These are phyloP conservation scores for Cygnus atratus DNA, from an alignment of 2,113 vertebrate genomes.

Conservation along the genomic window DNA sequence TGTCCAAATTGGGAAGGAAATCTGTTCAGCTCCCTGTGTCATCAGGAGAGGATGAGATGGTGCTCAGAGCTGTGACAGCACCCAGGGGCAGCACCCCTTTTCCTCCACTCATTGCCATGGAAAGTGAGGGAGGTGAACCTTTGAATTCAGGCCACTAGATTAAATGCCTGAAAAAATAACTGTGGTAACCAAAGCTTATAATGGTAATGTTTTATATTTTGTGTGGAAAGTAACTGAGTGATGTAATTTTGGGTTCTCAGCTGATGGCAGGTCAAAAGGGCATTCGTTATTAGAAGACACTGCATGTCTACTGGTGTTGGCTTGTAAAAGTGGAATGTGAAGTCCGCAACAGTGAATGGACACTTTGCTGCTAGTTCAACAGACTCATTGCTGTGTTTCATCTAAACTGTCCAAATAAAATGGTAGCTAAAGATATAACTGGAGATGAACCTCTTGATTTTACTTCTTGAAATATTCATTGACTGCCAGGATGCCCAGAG, in stretches of 20 bases:
- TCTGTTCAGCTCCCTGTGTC: not conserved
- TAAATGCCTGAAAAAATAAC: not conserved
- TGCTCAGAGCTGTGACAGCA: not conserved
- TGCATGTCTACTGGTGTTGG: not conserved
- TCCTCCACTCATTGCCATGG: accelerated
- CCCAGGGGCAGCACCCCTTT: accelerated
- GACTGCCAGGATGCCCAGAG: not conserved
- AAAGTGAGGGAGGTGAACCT: not conserved
- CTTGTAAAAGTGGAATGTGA: not conserved
- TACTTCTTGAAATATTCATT: not conserved
- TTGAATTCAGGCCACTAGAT: not conserved
- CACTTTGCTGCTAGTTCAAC: not conserved
- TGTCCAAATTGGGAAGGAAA: not conserved
- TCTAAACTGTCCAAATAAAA: not conserved
- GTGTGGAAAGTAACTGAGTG: not conserved
- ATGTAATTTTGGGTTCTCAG: not conserved
- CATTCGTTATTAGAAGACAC: not conserved
- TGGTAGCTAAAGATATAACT: not conserved
- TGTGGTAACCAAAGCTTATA: not conserved
- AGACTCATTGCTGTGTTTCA: not conserved
- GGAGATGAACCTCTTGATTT: not conserved
- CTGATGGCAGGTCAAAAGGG: not conserved
- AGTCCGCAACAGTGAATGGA: not conserved
- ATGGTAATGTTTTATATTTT: not conserved
- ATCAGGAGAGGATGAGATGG: not conserved